Evolutionary conservation across 2,888 invertebrate species (phyloP).

Genomic region (Melinaea menophilus): DNA sequence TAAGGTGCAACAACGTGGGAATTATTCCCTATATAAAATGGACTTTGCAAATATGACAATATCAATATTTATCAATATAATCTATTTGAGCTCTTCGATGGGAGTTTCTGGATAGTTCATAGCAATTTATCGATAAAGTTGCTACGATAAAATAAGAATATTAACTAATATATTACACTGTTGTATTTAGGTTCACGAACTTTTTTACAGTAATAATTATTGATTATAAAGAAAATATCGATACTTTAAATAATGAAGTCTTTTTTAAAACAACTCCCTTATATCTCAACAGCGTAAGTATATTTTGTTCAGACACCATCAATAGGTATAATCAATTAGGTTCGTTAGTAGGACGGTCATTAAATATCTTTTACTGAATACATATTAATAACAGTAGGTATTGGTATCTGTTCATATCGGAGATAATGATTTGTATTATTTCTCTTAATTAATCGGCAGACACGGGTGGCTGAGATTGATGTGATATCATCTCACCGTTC

Average conservation of each 20-base stretch:
- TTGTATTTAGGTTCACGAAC: not conserved
- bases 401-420: slow-evolving; percentile 9
- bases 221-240: not conserved
- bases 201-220: not conserved
- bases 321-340: not conserved
- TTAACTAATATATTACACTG: slow-evolving; percentile 1
- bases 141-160: slow-evolving; percentile 2
- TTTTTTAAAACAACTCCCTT: too few relatives aligned
- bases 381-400: slow-evolving; percentile 1
- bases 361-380: not conserved
- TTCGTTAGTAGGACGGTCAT: not conserved
- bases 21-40: not conserved
- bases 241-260: too few relatives aligned
- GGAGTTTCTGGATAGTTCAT: slow-evolving; percentile 3
- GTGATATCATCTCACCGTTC: slow-evolving; percentile 9
- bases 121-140: slow-evolving; percentile 1
- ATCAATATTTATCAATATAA: slow-evolving; percentile 6
- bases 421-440: slow-evolving; percentile 17
- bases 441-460: slow-evolving; percentile 14
- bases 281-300: not conserved
- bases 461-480: slow-evolving; percentile 9
- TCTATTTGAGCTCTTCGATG: slow-evolving; percentile 5
- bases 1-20: not conserved
- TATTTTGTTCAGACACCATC: not conserved
- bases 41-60: slow-evolving; percentile 2